Evolutionary conservation across 2,113 vertebrate species (phyloP).

Genomic region (Pterocles burchelli): DNA sequence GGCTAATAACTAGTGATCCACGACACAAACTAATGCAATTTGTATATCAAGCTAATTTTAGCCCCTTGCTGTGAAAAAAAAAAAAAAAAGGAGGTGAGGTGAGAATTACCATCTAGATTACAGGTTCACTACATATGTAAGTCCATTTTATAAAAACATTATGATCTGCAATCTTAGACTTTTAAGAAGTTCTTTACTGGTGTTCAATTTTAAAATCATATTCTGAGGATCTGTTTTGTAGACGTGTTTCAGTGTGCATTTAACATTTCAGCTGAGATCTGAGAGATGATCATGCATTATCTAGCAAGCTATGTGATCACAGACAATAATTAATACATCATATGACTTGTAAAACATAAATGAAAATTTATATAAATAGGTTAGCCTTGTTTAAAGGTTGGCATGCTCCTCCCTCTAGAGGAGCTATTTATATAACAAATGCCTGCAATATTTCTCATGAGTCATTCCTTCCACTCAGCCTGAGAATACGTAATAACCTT

Average conservation of each 20-base stretch:
- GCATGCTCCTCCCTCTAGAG: too few relatives aligned
- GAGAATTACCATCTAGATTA: background rate
- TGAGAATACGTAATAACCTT: background rate
- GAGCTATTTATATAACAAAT: constrained; percentile 51
- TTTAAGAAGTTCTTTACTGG: background rate
- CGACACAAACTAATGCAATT: background rate
- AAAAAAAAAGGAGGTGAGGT: rapidly evolving
- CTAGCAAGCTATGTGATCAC: constrained; percentile 22
- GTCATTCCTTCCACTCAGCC: constrained; percentile 12
- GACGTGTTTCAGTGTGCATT: background rate
- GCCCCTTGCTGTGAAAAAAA: background rate
- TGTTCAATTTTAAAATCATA: background rate
- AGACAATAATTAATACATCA: constrained; percentile 55
- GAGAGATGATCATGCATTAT: background rate
- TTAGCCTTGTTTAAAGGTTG: too few relatives aligned
- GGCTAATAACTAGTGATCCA: background rate
- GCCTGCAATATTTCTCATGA: constrained; percentile 39
- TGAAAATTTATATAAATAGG: too few relatives aligned
- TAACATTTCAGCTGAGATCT: background rate
- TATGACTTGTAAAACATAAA: constrained; percentile 45
- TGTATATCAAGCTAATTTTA: background rate
- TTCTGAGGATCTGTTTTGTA: background rate
- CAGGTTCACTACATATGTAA: background rate
- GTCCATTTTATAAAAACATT: background rate
- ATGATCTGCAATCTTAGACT: background rate